These are phyloP conservation scores for Erpobdella octoculata DNA, from an alignment of 2,888 invertebrate genomes.

Conservation along the genomic window DNA sequence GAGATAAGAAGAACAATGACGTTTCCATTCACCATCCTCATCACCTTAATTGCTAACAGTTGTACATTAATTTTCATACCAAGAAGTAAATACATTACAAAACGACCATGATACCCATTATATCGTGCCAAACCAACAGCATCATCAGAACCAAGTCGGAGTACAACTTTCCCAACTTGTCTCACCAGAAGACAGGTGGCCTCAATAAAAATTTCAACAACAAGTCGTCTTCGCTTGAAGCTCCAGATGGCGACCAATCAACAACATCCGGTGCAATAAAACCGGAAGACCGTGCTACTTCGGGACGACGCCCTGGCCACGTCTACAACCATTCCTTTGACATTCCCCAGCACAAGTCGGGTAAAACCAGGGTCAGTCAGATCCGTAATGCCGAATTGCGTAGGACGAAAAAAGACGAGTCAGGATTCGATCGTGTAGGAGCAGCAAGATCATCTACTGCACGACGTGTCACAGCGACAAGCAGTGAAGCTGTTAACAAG, in stretches of 20 bases:
- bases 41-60: too few species aligned
- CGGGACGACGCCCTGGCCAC: too few species aligned
- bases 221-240: background rate
- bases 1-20: too few species aligned
- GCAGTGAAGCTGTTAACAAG: background rate
- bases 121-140: conserved; percentile 10
- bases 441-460: background rate
- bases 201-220: too few species aligned
- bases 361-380: background rate
- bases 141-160: conserved; percentile 9
- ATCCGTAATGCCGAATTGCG: too few species aligned
- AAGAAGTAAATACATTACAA: too few species aligned
- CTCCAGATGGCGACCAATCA: conserved; percentile 3
- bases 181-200: too few species aligned
- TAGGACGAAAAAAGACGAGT: too few species aligned
- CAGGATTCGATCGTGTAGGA: background rate
- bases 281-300: background rate
- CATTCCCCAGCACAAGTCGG: background rate
- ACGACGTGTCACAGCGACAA: background rate
- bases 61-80: too few species aligned
- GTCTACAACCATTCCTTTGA: background rate
- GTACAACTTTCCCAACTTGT: conserved; percentile 19
- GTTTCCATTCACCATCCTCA: too few species aligned
- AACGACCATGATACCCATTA: conserved; percentile 20
- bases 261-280: background rate